Evolutionary conservation across 2,113 vertebrate species (phyloP), one percentile per base, ranked within the genome.

Genomic region (Tauraco erythrolophus): DNA sequence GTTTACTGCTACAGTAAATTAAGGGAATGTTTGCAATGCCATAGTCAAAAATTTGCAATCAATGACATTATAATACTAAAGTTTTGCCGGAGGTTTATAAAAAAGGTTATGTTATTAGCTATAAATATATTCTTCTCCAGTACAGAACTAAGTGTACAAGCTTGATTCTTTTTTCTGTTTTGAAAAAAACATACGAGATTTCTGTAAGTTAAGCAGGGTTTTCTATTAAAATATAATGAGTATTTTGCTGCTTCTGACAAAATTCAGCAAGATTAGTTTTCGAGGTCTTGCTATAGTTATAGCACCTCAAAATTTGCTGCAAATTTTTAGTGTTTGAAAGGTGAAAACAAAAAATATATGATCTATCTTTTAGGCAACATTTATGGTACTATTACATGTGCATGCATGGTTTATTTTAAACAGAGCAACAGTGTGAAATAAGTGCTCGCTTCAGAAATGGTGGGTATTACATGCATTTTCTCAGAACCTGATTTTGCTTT

Each of bases 1-100:
- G 30, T 83, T 96, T 94, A 87, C 51, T 35, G 18, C 54, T 76
- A 58, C 30, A 78, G 79, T 82, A 78, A 96, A 91, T 96, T 93
- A 91, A 91, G 78, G 43, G 64, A 91, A 82, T 72, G 10, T 66
- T 79, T 69, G 62, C 28, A 48, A 41, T 84, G 31, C 18, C 41
- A 28, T 35, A 61, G 62, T 62, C 72, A 90, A 77, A 56, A 88
- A n/a, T 62, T 69, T 70, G 8, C 71, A 75, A 91, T 48, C 21
- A 76, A 58, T 81, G 82, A 16, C 37, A 62, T 43, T 83, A 53
- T 48, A 84, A 89, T 33, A 46, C 24, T 48, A 86, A 84, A 17
- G 8, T 48, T 84, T 83, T 88, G 5, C 5, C 1, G 6, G 7
- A 81, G 37, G 23, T 94, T 87, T 85, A 80, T 65, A 35, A 19